Conservation (phyloP, 2,797 vertebrate genomes). For the Dryobates pubescens region DNA sequence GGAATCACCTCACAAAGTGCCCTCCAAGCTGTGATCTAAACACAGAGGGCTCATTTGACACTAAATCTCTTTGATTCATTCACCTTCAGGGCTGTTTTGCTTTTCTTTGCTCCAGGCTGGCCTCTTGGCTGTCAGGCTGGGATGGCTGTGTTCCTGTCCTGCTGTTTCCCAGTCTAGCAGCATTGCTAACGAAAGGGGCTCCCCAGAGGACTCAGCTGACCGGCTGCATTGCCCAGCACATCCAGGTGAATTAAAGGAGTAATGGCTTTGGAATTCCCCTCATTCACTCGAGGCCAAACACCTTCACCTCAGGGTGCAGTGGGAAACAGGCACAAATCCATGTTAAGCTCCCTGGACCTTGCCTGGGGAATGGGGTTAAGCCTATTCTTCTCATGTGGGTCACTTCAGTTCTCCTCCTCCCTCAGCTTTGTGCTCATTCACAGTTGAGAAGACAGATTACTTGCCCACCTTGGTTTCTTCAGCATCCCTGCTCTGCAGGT, state of each 20-base stretch:
- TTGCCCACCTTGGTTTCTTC: neutral
- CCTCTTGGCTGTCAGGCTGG: too few species aligned
- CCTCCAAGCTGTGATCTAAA: neutral
- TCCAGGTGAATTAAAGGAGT: neutral
- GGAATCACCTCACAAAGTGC: neutral
- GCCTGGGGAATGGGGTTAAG: neutral
- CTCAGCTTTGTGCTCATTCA: neutral
- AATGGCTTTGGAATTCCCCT: neutral
- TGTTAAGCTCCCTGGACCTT: neutral
- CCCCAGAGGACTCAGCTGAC: neutral
- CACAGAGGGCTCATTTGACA: neutral
- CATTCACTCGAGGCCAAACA: neutral
- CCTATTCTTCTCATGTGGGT: neutral
- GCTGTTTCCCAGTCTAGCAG: neutral
- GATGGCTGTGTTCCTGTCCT: neutral
- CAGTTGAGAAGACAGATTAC: neutral
- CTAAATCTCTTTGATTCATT: neutral
- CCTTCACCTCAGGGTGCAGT: neutral
- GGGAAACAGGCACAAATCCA: neutral
- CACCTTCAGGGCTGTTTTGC: neutral
- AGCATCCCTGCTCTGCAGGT: neutral
- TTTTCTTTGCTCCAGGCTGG: neutral
- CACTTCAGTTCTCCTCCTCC: neutral
- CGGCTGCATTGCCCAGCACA: neutral
- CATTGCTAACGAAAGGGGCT: neutral